Evolutionary conservation across 2,888 invertebrate genomes (phyloP).

Genomic region (Agriopis leucophaearia): DNA sequence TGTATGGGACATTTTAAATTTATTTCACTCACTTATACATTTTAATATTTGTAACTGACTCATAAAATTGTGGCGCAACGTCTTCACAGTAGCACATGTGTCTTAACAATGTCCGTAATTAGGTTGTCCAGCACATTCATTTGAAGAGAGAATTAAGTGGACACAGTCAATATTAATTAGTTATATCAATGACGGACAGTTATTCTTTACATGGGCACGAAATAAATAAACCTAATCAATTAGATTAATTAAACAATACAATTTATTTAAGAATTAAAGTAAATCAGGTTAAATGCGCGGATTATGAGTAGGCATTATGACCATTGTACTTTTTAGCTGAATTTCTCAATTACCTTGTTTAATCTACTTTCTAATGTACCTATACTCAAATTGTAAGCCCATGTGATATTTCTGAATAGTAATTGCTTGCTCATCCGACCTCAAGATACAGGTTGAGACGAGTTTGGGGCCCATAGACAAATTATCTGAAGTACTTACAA

Average conservation of each 20-base stretch:
- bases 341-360: too few relatives aligned
- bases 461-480: too few relatives aligned
- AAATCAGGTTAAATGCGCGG: neutral
- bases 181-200: slow-evolving; percentile 22
- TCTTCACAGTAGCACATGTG: slow-evolving; percentile 45
- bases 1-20: slow-evolving; percentile 37
- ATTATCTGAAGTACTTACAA: too few relatives aligned
- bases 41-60: neutral
- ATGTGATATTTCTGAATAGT: too few relatives aligned
- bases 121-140: slow-evolving; percentile 21
- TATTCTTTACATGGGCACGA: slow-evolving; percentile 6
- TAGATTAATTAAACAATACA: slow-evolving; percentile 1
- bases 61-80: slow-evolving; percentile 12
- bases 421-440: too few relatives aligned
- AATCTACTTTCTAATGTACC: too few relatives aligned
- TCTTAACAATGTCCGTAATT: slow-evolving; percentile 44
- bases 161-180: slow-evolving; percentile 13
- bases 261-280: neutral
- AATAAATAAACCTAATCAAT: slow-evolving; percentile 8
- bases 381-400: too few relatives aligned
- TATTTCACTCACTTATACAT: slow-evolving; percentile 1
- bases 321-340: too few relatives aligned
- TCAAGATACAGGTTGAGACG: too few relatives aligned
- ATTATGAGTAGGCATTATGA: too few relatives aligned
- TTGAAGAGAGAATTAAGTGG: slow-evolving; percentile 21